Conservation (phyloP, 2,797 vertebrate genomes). For the Leucoraja ocellata region DNA sequence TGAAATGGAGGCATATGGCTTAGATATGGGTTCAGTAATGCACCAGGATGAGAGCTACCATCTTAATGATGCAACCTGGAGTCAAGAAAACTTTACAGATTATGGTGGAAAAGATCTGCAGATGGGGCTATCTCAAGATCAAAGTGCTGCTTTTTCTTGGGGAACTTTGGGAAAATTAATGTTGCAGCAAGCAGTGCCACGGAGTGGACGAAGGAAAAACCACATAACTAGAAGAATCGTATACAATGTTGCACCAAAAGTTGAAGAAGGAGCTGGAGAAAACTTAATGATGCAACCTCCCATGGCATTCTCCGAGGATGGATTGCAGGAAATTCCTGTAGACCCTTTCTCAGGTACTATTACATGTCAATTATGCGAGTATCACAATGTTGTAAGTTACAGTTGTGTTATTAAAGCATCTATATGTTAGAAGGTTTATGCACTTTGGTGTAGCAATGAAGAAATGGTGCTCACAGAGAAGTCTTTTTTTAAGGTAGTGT, state of each 20-base stretch:
- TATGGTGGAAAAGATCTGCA: constrained; percentile 70
- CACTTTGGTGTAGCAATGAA: too few species aligned
- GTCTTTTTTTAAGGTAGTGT: too few species aligned
- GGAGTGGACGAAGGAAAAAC: constrained; percentile 89
- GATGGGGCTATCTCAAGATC: constrained; percentile 54
- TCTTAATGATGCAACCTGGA: constrained; percentile 71
- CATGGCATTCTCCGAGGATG: constrained; percentile 83
- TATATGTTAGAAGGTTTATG: too few species aligned
- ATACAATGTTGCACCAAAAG: constrained; percentile 94
- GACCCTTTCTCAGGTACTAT: constrained; percentile 25
- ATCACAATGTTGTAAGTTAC: too few species aligned
- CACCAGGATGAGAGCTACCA: constrained; percentile 79
- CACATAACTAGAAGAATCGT: constrained; percentile 86
- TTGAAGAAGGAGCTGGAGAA: constrained; percentile 84
- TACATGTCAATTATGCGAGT: not conserved
- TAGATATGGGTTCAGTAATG: constrained; percentile 72
- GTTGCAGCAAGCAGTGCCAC: constrained; percentile 62
- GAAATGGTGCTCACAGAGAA: too few species aligned
- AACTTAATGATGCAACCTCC: constrained; percentile 82
- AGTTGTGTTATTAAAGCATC: too few species aligned
- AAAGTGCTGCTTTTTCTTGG: constrained; percentile 88
- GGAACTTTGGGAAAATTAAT: constrained; percentile 74
- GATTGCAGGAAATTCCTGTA: constrained; percentile 58
- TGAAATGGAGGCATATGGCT: constrained; percentile 52
- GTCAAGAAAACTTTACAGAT: constrained; percentile 83